Evolutionary conservation across 2,797 vertebrate species (phyloP).

Genomic region (Parauchenoglanis ngamensis): DNA sequence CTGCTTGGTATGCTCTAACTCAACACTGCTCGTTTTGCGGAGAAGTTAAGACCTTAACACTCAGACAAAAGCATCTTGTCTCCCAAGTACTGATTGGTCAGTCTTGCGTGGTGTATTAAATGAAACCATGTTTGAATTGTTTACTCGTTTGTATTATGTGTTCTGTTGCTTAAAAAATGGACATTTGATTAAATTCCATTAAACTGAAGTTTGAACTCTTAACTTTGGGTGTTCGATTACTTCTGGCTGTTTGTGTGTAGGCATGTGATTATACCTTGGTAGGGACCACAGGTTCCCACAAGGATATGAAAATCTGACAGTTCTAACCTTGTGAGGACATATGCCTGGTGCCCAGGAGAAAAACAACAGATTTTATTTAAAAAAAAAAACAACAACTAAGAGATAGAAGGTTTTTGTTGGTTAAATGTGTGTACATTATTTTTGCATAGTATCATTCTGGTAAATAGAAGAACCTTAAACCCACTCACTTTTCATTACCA

Average conservation of each 20-base stretch:
- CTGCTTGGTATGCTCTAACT: neutral
- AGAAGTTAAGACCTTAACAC: neutral
- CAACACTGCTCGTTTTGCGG: neutral
- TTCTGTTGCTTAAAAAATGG: neutral
- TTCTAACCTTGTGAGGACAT: neutral
- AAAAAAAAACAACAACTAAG: neutral
- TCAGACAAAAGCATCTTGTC: neutral
- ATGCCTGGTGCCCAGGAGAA: neutral
- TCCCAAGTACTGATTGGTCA: neutral
- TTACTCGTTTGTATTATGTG: neutral
- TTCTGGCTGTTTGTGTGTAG: neutral
- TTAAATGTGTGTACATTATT: neutral
- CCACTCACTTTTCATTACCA: too few species aligned
- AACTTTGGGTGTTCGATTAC: neutral
- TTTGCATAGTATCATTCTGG: neutral
- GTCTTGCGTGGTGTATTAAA: neutral
- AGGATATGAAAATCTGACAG: neutral
- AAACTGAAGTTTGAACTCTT: neutral
- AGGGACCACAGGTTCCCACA: neutral
- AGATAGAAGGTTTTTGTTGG: neutral
- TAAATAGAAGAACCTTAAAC: neutral
- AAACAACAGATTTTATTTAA: neutral
- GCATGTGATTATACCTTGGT: neutral
- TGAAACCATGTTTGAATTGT: neutral
- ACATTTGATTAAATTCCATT: neutral